A percentile compares a stretch with the other conserved stretches of the same genome.
phyloP scores from a whole-genome alignment of 2,797 vertebrate species.

The Coreius guichenoti region DNA sequence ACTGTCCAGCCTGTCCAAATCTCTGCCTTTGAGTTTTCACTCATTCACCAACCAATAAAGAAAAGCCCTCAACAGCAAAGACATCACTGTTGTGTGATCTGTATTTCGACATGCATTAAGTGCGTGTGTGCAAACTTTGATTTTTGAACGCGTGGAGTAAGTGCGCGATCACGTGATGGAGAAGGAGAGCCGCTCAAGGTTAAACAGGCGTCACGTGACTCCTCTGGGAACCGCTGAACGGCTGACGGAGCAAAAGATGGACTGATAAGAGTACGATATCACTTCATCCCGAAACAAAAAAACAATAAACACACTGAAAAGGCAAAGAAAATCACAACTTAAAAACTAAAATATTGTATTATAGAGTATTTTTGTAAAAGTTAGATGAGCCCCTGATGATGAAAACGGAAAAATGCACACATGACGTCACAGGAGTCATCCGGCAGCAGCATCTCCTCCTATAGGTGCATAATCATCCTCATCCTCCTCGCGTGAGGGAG shows the following conservation, averaged over 20 bases:
- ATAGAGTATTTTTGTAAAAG: too few species aligned
- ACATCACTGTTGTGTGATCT: too few species aligned
- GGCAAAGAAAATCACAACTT: too few species aligned
- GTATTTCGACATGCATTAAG: neutral
- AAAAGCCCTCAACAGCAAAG: neutral
- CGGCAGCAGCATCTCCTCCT: neutral
- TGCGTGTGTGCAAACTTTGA: neutral
- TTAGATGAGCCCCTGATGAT: neutral
- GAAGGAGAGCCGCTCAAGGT: slow-evolving; percentile 35
- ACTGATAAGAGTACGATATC: neutral
- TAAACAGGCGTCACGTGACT: slow-evolving; percentile 28
- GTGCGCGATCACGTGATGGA: neutral
- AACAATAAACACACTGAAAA: neutral
- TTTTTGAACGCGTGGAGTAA: neutral
- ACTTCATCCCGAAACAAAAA: neutral
- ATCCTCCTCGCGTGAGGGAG: slow-evolving; percentile 59
- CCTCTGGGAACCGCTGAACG: neutral
- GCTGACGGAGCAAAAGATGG: neutral
- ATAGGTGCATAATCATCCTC: slow-evolving; percentile 57
- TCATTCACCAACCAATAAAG: neutral
- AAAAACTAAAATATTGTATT: too few species aligned
- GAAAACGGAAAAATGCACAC: neutral
- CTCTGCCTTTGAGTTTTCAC: neutral
- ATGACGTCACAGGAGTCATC: neutral
- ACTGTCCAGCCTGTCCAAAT: slow-evolving; percentile 15